Base-by-base conservation (phyloP, 2,797 vertebrate species). In the Phylloscopus collybita region DNA sequence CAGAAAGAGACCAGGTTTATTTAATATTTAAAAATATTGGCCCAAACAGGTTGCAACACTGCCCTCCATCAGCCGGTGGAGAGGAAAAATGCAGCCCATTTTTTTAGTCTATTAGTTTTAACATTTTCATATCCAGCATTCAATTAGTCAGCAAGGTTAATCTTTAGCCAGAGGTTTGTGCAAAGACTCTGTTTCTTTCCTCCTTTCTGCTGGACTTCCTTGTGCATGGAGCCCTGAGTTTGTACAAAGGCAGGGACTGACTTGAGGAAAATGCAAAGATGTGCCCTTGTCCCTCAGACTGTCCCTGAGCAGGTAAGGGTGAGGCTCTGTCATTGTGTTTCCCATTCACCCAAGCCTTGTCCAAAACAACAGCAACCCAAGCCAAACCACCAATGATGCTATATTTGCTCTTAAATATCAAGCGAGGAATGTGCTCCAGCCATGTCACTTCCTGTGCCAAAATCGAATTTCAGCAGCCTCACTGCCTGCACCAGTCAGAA, bases 341-440 rank as follows among this genome's bases (percentile, higher is more conserved):
- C 56, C 79, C 44, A 6, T 45, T 73, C 81, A 90, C 66, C 82
- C n/a, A 10, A 86, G 40, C 30, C 65, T 18, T 18, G 36, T 56
- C 83, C 88, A 80, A 73, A 95, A 84, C 73, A 94, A 42, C 76
- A 57, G 25, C 76, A 65, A 59, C 59, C 61, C 53, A 54, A 71
- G 93, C 92, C 91, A 96, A 94, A 91, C 92, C 91, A 86, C 87
- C 82, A 51, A 0, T 15, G 80, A 38, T 73, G 84, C 80, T 86
- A 3, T 36, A 74, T 66, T 83, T 94, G 40, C 82, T 91, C 76
- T 86, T 75, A 88, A 93, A 91, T 90, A 88, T 93, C 80, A 92
- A 64, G 91, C 85, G 73, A 81, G 83, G 92, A 96, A 94, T 96
- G 92, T 62, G 67, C 87, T 89, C 89, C 88, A 93, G 80, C 32